Evolutionary conservation across 2,888 invertebrate genomes (phyloP), one percentile per base, ranked within the genome.

Genomic region (Steinernema hermaphroditum): DNA sequence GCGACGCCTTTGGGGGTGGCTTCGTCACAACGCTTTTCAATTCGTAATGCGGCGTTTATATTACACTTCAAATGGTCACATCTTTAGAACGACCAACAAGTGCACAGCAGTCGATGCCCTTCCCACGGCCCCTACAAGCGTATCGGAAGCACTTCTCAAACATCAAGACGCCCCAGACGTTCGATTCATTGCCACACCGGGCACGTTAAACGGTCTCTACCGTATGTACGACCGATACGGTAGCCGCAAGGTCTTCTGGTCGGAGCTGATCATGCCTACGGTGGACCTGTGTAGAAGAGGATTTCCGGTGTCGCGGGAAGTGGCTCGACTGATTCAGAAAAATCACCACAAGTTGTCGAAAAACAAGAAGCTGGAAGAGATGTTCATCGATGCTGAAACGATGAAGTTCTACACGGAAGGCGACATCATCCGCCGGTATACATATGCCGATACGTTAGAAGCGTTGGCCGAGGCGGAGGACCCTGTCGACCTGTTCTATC

Each of bases 161-260:
- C 54, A 54, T 8, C 24, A 27, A 27, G 8, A 27, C 27, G 54
- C 54, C 27, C 54, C 27, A 8, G 54, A 54, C 22, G 14, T 27
- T 24, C 22, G 27, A 9, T 54, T 54, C 16, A 54, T 54, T 8
- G 54, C 54, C 27, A 54, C 54, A 9, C 54, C 54, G 8, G 54
- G 24, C 4, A 24, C 54, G 12, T 22, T 54, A 4, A 54, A 54
- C 27, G 54, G 54, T 27, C 27, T 54, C 12, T 54, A 54, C 27
- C 54, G 54, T 6, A 12, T 54, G 54, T 54, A 24, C 24, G 54
- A 54, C 6, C 12, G 22, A 22, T 27, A 54, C 24, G 54, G 54
- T 27, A 54, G 54, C 54, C 24, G 54, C 6, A 54, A 54, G 24
- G 54, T 54, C n/a, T 54, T 54, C 27, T 54, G 54, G 54, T 54